Percentiles rank a stretch among this genome's conserved stretches.
Evolutionary conservation across 2,797 vertebrate species (phyloP).

Genomic region (Platalea minor): DNA sequence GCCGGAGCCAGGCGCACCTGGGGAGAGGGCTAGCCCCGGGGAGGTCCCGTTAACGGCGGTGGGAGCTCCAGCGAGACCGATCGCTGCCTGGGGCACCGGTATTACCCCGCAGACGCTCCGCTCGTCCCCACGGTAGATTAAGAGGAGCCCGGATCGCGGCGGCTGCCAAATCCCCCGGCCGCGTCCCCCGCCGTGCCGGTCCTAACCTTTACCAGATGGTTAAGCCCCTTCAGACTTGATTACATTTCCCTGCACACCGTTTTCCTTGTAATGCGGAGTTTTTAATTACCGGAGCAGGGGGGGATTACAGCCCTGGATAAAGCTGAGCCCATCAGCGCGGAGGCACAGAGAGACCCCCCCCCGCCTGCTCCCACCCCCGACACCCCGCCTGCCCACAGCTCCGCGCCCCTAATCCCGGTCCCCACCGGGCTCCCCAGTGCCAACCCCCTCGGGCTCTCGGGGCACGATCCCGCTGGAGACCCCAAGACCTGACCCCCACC

Average conservation of each 20-base stretch:
- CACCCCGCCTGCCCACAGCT: background rate
- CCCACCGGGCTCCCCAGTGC: background rate
- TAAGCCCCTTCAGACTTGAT: constrained; percentile 93
- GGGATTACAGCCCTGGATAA: constrained; percentile 84
- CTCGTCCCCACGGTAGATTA: constrained; percentile 57
- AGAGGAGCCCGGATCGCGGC: constrained; percentile 49
- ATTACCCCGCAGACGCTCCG: constrained; percentile 26
- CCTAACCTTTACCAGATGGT: constrained; percentile 96
- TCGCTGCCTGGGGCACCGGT: background rate
- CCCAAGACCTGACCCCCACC: background rate
- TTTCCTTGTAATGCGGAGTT: constrained; percentile 85
- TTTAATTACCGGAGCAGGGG: constrained; percentile 90
- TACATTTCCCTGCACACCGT: constrained; percentile 87
- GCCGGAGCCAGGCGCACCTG: background rate
- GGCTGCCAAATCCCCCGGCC: constrained; percentile 79
- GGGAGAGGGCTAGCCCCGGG: background rate
- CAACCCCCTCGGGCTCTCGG: background rate
- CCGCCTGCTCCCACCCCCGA: background rate
- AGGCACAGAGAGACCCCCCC: background rate
- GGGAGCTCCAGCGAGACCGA: background rate
- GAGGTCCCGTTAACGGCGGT: background rate
- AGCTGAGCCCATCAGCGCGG: constrained; percentile 60
- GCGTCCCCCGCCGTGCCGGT: constrained; percentile 83
- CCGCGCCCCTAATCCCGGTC: background rate
- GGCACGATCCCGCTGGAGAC: background rate